Evolutionary conservation across 37 sponge, comb jelly and placozoan genomes (phyloP).

Genomic region (Ephydatia muelleri): DNA sequence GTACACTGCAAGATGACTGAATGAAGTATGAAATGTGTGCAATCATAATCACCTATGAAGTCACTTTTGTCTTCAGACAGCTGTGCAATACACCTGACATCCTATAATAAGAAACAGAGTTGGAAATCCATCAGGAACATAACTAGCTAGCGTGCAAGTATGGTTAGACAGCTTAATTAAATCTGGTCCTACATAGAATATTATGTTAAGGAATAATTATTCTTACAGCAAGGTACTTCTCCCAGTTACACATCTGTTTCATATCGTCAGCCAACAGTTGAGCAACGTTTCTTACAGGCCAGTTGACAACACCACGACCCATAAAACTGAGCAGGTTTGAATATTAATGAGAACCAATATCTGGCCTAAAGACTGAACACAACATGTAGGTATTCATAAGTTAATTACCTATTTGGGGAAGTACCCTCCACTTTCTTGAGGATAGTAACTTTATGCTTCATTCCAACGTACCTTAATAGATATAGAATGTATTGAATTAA

Average conservation of each 20-base stretch:
- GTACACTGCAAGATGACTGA: neutral
- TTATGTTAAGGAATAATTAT: too few species aligned
- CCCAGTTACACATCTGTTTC: conserved; percentile 2
- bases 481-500: too few species aligned
- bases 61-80: neutral
- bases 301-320: conserved; percentile 51
- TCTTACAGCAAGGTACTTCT: conserved; percentile 39
- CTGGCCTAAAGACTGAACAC: too few species aligned
- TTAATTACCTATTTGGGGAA: neutral
- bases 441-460: neutral
- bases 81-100: neutral
- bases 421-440: neutral
- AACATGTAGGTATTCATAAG: too few species aligned
- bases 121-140: too few species aligned
- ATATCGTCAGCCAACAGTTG: conserved; percentile 4
- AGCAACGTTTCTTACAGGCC: conserved; percentile 34
- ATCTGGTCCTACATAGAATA: too few species aligned
- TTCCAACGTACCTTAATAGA: neutral
- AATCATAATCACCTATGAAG: neutral
- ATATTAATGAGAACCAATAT: too few species aligned
- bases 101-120: neutral
- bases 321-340: conserved; percentile 28
- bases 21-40: neutral
- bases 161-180: too few species aligned
- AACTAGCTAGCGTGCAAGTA: too few species aligned